A percentile compares a stretch with the other conserved stretches of the same genome.
Evolutionary conservation across 2,888 invertebrate genomes (phyloP).

Genomic region (Celastrina argiolus): DNA sequence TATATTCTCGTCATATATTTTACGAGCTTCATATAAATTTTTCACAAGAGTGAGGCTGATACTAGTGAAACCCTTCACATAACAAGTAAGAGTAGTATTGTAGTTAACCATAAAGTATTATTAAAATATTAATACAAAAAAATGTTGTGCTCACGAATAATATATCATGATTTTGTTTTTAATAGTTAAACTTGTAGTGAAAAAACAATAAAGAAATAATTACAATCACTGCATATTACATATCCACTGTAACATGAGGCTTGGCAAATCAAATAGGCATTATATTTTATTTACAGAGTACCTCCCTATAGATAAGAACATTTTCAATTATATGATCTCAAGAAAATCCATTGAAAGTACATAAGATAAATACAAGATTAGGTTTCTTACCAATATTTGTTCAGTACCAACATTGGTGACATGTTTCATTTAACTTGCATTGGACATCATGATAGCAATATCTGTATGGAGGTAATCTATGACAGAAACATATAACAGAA

Average conservation of each 20-base stretch:
- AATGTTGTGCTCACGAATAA: neutral
- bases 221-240: neutral
- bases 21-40: neutral
- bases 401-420: too few species aligned
- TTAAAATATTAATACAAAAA: neutral
- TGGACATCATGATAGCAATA: too few species aligned
- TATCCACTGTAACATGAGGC: neutral
- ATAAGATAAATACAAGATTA: too few species aligned
- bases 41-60: neutral
- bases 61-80: neutral
- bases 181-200: neutral
- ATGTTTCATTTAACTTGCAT: too few species aligned
- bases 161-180: neutral
- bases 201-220: neutral
- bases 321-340: too few species aligned
- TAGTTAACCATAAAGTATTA: conserved; percentile 12
- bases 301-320: too few species aligned
- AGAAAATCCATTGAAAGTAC: too few species aligned
- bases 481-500: neutral
- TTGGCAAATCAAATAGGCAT: neutral
- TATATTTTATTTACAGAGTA: neutral
- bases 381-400: too few species aligned
- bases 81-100: conserved; percentile 8
- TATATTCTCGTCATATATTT: neutral
- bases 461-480: too few species aligned